phyloP scores from a whole-genome alignment of 2,797 vertebrate species.

The Tympanoctomys barrerae region DNA sequence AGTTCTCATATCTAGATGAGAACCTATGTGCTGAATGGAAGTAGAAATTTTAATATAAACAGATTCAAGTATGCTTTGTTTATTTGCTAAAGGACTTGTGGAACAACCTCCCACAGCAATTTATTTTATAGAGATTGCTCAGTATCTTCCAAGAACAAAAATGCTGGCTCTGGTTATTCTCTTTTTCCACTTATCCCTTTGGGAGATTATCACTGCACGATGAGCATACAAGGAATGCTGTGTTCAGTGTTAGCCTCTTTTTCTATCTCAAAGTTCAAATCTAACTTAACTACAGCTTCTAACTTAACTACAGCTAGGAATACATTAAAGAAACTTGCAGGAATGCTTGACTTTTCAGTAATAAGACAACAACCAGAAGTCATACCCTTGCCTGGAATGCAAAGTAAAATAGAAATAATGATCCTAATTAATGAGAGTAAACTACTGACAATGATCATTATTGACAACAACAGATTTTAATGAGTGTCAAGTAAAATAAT shows the following conservation, averaged over 20 bases:
- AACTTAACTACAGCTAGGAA: background rate
- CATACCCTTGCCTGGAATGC: background rate
- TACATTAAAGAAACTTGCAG: background rate
- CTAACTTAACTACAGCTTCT: background rate
- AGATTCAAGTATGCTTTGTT: background rate
- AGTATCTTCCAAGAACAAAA: constrained; percentile 63
- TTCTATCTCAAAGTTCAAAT: constrained; percentile 33
- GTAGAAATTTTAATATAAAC: background rate
- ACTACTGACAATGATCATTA: background rate
- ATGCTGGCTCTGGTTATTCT: background rate
- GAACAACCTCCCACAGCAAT: background rate
- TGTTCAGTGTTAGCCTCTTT: constrained; percentile 35
- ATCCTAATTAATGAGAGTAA: background rate
- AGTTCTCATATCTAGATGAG: background rate
- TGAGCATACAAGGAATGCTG: background rate
- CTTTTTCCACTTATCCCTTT: background rate
- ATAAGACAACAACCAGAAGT: background rate
- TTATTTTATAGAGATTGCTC: constrained; percentile 8
- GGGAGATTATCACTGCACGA: background rate
- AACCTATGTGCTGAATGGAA: background rate
- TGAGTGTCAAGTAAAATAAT: background rate
- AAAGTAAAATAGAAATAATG: background rate
- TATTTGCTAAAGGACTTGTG: constrained; percentile 3
- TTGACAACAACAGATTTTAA: background rate
- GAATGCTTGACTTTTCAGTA: background rate